These are phyloP conservation scores for Nesometra sesokonis DNA, from an alignment of 35 echinoderm and acorn worm species.

Conservation along the genomic window DNA sequence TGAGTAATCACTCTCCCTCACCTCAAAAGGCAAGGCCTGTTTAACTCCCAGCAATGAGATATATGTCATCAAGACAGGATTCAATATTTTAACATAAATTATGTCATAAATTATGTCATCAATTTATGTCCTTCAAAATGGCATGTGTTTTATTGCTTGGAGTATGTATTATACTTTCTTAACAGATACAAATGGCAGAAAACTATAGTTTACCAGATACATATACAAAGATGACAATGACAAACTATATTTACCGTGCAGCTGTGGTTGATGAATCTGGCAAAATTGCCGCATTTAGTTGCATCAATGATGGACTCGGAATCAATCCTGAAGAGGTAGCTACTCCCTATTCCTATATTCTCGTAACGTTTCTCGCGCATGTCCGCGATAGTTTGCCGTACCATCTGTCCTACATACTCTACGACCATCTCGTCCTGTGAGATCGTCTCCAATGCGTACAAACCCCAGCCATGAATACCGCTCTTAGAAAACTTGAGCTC, in stretches of 20 bases:
- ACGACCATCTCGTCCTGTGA: conserved; percentile 95
- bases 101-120: too few species aligned
- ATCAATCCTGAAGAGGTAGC: conserved; percentile 91
- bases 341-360: conserved; percentile 78
- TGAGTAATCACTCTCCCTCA: too few species aligned
- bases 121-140: too few species aligned
- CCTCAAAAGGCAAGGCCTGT: too few species aligned
- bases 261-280: conserved; percentile 95
- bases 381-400: conserved; percentile 75
- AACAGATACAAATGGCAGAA: too few species aligned
- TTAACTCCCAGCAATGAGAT: too few species aligned
- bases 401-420: conserved; percentile 77
- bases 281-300: conserved; percentile 90
- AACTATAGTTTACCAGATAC: too few species aligned
- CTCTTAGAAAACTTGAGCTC: conserved; percentile 89
- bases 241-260: conserved; percentile 87
- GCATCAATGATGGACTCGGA: conserved; percentile 79
- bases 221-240: too few species aligned
- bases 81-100: too few species aligned
- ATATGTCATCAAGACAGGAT: too few species aligned
- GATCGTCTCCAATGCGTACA: conserved; percentile 95
- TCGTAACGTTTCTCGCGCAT: conserved; percentile 66
- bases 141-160: too few species aligned
- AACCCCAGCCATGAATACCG: conserved; percentile 90
- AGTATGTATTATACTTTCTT: too few species aligned